These are phyloP conservation scores for Cyclina sinensis DNA, from an alignment of 1,140 invertebrate species.

Conservation along the genomic window DNA sequence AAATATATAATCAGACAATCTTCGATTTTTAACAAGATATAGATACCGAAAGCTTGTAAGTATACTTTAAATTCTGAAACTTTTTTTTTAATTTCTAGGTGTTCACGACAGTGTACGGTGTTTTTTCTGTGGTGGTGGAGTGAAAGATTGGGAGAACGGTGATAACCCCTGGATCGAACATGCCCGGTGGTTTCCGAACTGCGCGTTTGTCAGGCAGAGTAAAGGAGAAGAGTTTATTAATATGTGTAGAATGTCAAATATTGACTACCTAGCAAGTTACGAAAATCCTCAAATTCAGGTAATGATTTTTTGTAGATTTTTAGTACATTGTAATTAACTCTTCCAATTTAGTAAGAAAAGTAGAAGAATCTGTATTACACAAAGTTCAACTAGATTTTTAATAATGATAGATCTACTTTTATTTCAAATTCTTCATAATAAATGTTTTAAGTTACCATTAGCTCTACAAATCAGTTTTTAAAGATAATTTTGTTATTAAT, in stretches of 20 bases:
- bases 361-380: too few species aligned
- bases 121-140: constrained; percentile 72
- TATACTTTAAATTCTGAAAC: neutral
- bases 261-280: neutral
- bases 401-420: too few species aligned
- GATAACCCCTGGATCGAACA: constrained; percentile 77
- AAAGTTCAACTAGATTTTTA: too few species aligned
- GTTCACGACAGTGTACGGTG: constrained; percentile 94
- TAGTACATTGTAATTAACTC: too few species aligned
- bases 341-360: too few species aligned
- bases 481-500: too few species aligned
- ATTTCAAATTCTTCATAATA: too few species aligned
- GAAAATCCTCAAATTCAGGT: neutral
- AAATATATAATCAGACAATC: neutral
- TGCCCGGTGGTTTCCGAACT: constrained; percentile 72
- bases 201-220: constrained; percentile 91
- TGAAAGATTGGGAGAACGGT: constrained; percentile 71
- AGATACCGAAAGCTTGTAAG: neutral
- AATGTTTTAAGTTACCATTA: too few species aligned
- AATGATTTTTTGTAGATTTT: neutral
- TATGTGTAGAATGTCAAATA: constrained; percentile 17
- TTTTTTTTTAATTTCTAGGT: constrained; percentile 78
- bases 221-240: constrained; percentile 91
- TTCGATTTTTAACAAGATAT: neutral
- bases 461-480: too few species aligned